Percentiles rank a stretch among this genome's conserved stretches.
Evolutionary conservation across 2,888 invertebrate genomes (phyloP).

Genomic region (Lottia gigantea): DNA sequence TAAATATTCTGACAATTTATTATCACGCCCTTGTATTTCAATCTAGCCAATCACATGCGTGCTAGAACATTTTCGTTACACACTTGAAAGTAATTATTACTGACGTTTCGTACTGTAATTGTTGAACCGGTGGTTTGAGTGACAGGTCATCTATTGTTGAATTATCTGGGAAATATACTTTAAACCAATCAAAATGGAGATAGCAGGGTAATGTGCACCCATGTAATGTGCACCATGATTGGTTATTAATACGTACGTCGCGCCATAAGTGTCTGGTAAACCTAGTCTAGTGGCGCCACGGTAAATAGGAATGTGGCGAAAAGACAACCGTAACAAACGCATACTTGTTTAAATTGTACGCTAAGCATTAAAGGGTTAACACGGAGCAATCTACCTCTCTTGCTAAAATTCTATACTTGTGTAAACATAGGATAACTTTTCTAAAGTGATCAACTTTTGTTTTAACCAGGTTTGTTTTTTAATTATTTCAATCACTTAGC

Average conservation of each 20-base stretch:
- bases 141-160: constrained; percentile 36
- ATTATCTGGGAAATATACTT: constrained; percentile 30
- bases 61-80: neutral
- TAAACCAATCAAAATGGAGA: constrained; percentile 35
- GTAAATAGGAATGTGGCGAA: constrained; percentile 19
- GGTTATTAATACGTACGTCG: constrained; percentile 48
- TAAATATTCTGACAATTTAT: too few relatives aligned
- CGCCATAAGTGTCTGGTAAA: constrained; percentile 41
- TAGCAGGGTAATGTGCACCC: constrained; percentile 38
- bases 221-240: constrained; percentile 46
- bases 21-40: neutral
- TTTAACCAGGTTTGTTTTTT: too few relatives aligned
- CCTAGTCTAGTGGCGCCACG: constrained; percentile 39
- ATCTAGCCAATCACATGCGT: too few relatives aligned
- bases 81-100: neutral
- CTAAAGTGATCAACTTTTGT: too few relatives aligned
- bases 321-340: constrained; percentile 16
- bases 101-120: neutral
- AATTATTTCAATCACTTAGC: too few relatives aligned
- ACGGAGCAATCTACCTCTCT: neutral
- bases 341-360: constrained; percentile 15
- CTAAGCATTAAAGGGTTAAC: constrained; percentile 6
- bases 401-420: too few relatives aligned
- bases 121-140: constrained; percentile 27
- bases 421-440: too few relatives aligned